A percentile compares a stretch with the other conserved stretches of the same genome.
Evolutionary conservation across 2,113 vertebrate genomes (phyloP).

Genomic region (Tylochromis polylepis): DNA sequence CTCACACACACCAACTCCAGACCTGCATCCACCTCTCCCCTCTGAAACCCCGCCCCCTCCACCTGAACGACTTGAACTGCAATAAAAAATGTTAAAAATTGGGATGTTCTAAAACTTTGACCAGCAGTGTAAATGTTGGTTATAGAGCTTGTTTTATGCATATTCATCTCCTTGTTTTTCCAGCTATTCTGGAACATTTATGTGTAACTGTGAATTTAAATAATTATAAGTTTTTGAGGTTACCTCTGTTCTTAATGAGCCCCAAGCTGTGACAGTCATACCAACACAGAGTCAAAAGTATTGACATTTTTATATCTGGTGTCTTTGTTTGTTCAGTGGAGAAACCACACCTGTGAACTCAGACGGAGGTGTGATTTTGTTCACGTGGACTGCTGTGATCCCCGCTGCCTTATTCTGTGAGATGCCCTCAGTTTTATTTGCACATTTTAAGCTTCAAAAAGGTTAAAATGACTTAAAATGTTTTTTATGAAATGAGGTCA

Average conservation of each 20-base stretch:
- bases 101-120: too few species aligned
- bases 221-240: neutral
- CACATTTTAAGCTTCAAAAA: neutral
- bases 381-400: rapidly evolving
- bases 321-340: neutral
- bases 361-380: neutral
- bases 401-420: neutral
- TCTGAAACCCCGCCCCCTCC: too few species aligned
- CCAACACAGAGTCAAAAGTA: neutral
- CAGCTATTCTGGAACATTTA: too few species aligned
- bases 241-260: neutral
- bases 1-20: too few species aligned
- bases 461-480: neutral
- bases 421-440: neutral
- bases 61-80: too few species aligned
- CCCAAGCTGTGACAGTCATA: neutral
- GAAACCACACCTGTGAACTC: neutral
- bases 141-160: too few species aligned
- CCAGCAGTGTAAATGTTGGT: too few species aligned
- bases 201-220: neutral
- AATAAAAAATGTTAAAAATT: too few species aligned
- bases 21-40: too few species aligned
- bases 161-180: too few species aligned
- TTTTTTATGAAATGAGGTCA: neutral
- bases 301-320: neutral